Percentiles rank a stretch among this genome's conserved stretches.
These are phyloP conservation scores for Ctenopoma kingsleyae DNA, from an alignment of 2,797 vertebrate genomes.

Conservation along the genomic window DNA sequence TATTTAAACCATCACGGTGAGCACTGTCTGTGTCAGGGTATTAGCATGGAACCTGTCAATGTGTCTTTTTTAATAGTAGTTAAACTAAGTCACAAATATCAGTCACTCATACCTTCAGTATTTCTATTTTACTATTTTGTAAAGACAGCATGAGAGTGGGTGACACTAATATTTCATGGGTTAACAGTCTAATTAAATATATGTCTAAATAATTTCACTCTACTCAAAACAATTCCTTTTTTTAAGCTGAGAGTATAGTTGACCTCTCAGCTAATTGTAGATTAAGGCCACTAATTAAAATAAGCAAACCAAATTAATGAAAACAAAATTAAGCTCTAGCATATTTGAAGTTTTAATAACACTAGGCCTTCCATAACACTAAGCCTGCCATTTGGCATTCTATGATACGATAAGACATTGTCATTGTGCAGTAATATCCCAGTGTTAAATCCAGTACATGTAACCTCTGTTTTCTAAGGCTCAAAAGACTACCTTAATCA, in stretches of 20 bases:
- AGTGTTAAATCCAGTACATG: conserved; percentile 38
- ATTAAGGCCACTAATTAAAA: conserved; percentile 87
- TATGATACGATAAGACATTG: conserved; percentile 57
- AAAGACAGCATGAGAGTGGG: conserved; percentile 59
- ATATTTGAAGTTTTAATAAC: conserved; percentile 77
- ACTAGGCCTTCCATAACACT: conserved; percentile 42
- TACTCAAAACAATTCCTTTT: conserved; percentile 77
- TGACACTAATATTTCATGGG: conserved; percentile 79
- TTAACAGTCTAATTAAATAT: conserved; percentile 84
- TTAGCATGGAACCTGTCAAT: conserved; percentile 27
- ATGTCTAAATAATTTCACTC: conserved; percentile 75
- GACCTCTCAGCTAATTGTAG: conserved; percentile 87
- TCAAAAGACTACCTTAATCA: conserved; percentile 45
- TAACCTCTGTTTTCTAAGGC: conserved; percentile 37
- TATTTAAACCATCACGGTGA: neutral
- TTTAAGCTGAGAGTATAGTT: conserved; percentile 74
- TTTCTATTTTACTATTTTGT: conserved; percentile 57
- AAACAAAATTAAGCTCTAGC: conserved; percentile 77
- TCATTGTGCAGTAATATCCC: conserved; percentile 28
- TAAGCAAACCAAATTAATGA: conserved; percentile 81
- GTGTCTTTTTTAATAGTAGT: conserved; percentile 34
- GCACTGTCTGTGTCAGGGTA: conserved; percentile 11
- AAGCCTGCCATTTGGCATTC: conserved; percentile 68
- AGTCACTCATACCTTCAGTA: conserved; percentile 38
- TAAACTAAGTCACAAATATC: conserved; percentile 54